Evolutionary conservation across 1,140 invertebrate species (phyloP).

Genomic region (Penaeus indicus): DNA sequence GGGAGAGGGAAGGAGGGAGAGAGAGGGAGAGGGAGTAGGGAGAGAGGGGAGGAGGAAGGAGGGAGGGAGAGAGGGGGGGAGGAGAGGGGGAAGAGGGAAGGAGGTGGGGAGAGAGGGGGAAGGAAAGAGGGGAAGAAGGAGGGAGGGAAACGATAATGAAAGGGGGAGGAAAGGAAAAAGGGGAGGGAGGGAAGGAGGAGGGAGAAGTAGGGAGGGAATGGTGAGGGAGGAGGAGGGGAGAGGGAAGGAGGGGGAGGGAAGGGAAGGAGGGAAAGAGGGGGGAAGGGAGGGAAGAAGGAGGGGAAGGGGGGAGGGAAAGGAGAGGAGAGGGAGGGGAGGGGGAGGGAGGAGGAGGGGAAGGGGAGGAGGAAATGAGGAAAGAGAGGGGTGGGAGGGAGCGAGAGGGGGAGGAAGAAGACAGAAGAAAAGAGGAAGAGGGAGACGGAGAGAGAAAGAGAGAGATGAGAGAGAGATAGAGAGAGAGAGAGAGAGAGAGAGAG

Average conservation of each 20-base stretch:
- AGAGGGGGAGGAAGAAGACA: background rate
- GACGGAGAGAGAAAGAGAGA: background rate
- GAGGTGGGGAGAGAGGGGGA: no score
- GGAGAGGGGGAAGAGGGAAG: background rate
- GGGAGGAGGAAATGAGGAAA: background rate
- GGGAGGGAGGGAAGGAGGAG: background rate
- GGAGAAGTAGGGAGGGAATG: background rate
- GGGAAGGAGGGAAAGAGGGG: background rate
- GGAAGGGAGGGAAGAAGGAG: background rate
- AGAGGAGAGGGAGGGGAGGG: background rate
- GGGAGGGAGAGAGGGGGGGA: background rate
- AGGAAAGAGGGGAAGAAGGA: background rate
- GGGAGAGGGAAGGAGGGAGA: background rate
- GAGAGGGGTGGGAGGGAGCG: background rate
- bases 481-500: background rate
- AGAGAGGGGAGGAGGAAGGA: background rate
- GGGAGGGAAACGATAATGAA: background rate
- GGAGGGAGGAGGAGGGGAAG: background rate
- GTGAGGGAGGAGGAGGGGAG: no score
- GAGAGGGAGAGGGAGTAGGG: background rate
- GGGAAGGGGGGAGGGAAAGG: background rate
- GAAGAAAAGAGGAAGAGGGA: background rate
- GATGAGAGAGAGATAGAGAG: background rate
- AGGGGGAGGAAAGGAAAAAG: background rate
- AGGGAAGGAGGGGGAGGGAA: background rate